Percentiles rank a stretch among this genome's conserved stretches.
Evolutionary conservation across 53 echinoderm and acorn worm species (phyloP).

Genomic region (Crossaster papposus): DNA sequence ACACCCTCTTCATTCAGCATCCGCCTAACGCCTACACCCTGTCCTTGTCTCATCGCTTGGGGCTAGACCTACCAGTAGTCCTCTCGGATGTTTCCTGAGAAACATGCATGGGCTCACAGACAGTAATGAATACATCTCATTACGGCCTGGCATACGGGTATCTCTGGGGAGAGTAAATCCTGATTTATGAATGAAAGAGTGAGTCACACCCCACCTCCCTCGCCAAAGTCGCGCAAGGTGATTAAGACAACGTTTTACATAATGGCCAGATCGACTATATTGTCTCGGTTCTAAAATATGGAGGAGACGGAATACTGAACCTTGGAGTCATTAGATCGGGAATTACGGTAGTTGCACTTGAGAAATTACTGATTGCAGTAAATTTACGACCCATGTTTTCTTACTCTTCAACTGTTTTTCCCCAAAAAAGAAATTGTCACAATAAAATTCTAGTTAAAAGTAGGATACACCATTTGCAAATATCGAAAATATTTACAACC

Average conservation of each 20-base stretch:
- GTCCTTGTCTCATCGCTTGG: not conserved
- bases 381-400: too few relatives aligned
- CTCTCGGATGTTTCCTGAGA: conserved; percentile 27
- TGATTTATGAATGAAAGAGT: conserved; percentile 52
- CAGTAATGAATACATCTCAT: conserved; percentile 20
- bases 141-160: not conserved
- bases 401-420: too few relatives aligned
- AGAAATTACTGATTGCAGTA: too few relatives aligned
- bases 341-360: too few relatives aligned
- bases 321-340: too few relatives aligned
- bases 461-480: too few relatives aligned
- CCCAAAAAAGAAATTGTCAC: too few relatives aligned
- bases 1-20: not conserved
- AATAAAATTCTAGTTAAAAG: too few relatives aligned
- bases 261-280: not conserved
- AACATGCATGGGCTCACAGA: conserved; percentile 19
- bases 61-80: not conserved
- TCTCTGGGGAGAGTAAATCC: conserved; percentile 7
- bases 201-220: conserved; percentile 39
- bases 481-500: too few relatives aligned
- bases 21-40: not conserved
- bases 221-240: not conserved
- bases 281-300: not conserved
- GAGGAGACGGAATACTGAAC: not conserved
- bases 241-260: not conserved